Conservation (phyloP, 2,888 invertebrate species). For the Cabera pusaria region DNA sequence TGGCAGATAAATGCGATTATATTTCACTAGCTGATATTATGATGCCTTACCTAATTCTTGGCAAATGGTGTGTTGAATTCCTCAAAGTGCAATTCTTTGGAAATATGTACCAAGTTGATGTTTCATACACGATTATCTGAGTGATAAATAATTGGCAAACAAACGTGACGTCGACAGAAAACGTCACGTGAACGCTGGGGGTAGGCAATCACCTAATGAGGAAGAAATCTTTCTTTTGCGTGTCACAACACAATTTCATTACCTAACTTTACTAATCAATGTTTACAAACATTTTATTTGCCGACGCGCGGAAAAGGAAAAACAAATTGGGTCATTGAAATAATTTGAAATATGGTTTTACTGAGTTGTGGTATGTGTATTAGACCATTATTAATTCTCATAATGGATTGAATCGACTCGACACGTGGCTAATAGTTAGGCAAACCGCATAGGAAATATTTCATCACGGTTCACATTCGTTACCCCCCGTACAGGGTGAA, state of each 20-base stretch:
- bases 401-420: too few relatives aligned
- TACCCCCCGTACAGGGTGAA: too few relatives aligned
- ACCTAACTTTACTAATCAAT: background rate
- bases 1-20: background rate
- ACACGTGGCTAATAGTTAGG: too few relatives aligned
- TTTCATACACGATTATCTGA: constrained; percentile 25
- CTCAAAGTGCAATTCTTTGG: constrained; percentile 25
- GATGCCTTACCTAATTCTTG: constrained; percentile 4
- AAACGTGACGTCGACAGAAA: constrained; percentile 18
- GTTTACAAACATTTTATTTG: too few relatives aligned
- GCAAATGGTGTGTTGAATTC: constrained; percentile 21
- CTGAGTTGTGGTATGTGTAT: too few relatives aligned
- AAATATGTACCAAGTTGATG: too few relatives aligned
- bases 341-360: too few relatives aligned
- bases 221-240: constrained; percentile 9
- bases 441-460: too few relatives aligned
- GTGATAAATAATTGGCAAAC: constrained; percentile 24
- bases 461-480: too few relatives aligned
- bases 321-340: too few relatives aligned
- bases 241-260: background rate
- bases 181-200: constrained; percentile 16
- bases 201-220: constrained; percentile 17
- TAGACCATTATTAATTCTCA: too few relatives aligned
- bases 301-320: too few relatives aligned
- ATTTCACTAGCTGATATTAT: constrained; percentile 3